Base-by-base conservation (phyloP, 2,888 invertebrate species). In the Liopterus haemorrhoidalis region DNA sequence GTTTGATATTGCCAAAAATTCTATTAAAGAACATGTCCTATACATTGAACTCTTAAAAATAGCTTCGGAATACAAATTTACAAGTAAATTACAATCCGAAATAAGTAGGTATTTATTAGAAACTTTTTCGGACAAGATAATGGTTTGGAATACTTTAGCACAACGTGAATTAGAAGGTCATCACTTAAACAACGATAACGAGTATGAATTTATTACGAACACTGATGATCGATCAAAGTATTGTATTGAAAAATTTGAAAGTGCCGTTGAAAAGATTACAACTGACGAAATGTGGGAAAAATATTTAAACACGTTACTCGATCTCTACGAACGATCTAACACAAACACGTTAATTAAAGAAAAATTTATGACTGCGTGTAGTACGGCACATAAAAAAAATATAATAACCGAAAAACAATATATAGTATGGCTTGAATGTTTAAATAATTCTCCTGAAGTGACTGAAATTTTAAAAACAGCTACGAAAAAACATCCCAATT, bases 81-180 rank as follows among this genome's bases (percentile, higher is more conserved):
- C 45, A 15, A 39, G 19, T n/a, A 45, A 45, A 45, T 32, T 45
- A n/a, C 45, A 39, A 39, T 19, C 16, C 9, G 39, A 39, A n/a
- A 38, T 45, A 6, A 27, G 32, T 4, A 8, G 27, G 14, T 15
- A 39, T 14, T 19, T 45, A 20, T 27, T 33, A 18, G 24, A 39
- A 27, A 21, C 20, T 5, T 45, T 45, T 32, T 21, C 39, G 5
- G 19, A 45, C 14, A 38, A 45, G 24, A 39, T 39, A 32, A 33
- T 31, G 3, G 9, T 39, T 3, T 45, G 45, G 45, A n/a, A 39
- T 19, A 8, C 21, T 22, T 33, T 45, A 20, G 45, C 45, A 5
- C 31, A 32, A 18, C 24, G 45, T 5, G 45, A 45, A 38, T 27
- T 45, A 39, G 22, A 38, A 2, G 45, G 45, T 1, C 45, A 45